Evolutionary conservation across 1,140 invertebrate species (phyloP).

Genomic region (Holcopasites calliopsidis): DNA sequence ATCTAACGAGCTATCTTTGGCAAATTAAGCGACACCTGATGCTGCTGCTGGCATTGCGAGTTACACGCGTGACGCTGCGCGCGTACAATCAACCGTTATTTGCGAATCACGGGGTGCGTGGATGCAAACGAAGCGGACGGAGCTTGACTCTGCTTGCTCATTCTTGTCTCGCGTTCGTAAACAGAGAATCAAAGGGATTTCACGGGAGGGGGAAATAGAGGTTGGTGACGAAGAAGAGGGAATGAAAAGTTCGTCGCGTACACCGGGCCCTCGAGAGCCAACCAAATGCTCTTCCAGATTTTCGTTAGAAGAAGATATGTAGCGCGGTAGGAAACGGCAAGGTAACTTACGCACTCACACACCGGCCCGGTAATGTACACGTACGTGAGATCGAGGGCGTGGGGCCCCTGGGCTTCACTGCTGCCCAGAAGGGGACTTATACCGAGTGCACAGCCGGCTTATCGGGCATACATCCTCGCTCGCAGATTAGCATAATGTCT

Average conservation of each 20-base stretch:
- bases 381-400: constrained; percentile 76
- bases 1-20: constrained; percentile 44
- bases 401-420: constrained; percentile 76
- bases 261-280: constrained; percentile 37
- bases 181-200: not conserved
- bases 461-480: constrained; percentile 79
- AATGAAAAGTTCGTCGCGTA: constrained; percentile 39
- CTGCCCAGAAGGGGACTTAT: constrained; percentile 55
- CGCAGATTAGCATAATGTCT: constrained; percentile 79
- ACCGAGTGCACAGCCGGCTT: constrained; percentile 69
- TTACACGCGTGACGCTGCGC: not conserved
- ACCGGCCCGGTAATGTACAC: constrained; percentile 48
- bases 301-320: constrained; percentile 61
- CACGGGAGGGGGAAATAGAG: not conserved
- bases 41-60: not conserved
- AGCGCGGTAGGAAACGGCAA: constrained; percentile 17
- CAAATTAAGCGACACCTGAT: constrained; percentile 42
- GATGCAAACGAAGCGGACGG: not conserved
- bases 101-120: constrained; percentile 17
- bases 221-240: not conserved
- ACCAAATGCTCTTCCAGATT: constrained; percentile 59
- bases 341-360: constrained; percentile 58
- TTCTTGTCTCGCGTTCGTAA: not conserved
- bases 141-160: not conserved
- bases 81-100: constrained; percentile 23